Evolutionary conservation across 2,888 invertebrate genomes (phyloP).

Genomic region (Alentia gelatinosa): DNA sequence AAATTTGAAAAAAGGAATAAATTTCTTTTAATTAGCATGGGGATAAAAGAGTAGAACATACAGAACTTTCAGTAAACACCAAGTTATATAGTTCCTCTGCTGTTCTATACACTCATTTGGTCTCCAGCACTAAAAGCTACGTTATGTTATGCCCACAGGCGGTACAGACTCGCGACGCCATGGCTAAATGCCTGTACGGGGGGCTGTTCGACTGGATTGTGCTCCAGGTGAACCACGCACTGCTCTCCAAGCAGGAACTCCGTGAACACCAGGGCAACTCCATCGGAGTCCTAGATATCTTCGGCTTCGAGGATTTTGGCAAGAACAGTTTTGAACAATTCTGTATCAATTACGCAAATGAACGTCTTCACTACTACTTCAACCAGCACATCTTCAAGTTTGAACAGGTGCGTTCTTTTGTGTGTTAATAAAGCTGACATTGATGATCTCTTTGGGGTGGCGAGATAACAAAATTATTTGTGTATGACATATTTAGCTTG

Average conservation of each 20-base stretch:
- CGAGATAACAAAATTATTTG: no score
- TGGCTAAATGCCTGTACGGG: constrained; percentile 98
- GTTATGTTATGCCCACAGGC: no score
- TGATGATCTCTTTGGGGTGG: no score
- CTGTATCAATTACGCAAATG: constrained; percentile 98
- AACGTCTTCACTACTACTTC: constrained; percentile 97
- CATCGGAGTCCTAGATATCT: constrained; percentile 96
- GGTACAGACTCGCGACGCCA: constrained; percentile 89
- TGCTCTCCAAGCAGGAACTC: constrained; percentile 92
- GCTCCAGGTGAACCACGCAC: constrained; percentile 95
- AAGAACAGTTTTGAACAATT: constrained; percentile 94
- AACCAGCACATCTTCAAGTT: constrained; percentile 99
- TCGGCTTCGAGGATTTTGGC: constrained; percentile 97
- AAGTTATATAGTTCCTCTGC: no score
- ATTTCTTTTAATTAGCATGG: no score
- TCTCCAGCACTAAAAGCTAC: no score
- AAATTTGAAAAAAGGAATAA: no score
- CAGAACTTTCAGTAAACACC: no score
- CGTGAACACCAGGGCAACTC: constrained; percentile 94
- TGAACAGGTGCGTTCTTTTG: constrained; percentile 85
- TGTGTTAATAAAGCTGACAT: no score
- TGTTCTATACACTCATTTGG: no score
- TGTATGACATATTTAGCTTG: no score
- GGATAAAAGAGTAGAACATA: no score
- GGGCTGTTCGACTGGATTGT: constrained; percentile 99